A percentile compares a stretch with the other conserved stretches of the same genome.
phyloP scores from a whole-genome alignment of 2,888 invertebrate genomes.

The Lathronympha strigana region DNA sequence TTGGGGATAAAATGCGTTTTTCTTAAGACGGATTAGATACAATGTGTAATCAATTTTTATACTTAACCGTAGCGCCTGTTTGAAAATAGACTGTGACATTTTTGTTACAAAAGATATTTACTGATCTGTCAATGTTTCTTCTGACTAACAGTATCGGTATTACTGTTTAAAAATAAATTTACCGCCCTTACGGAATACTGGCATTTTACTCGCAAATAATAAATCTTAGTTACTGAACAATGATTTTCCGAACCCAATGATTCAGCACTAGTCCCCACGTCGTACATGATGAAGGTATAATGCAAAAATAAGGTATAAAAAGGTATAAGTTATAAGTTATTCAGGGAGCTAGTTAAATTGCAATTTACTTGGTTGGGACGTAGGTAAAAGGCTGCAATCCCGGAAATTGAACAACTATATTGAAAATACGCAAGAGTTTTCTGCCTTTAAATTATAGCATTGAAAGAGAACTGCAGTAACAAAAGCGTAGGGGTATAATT shows the following conservation, averaged over 20 bases:
- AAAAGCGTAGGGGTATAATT: background rate
- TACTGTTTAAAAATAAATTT: background rate
- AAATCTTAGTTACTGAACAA: slow-evolving; percentile 21
- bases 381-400: slow-evolving; percentile 17
- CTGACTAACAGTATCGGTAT: no score
- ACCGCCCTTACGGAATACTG: background rate
- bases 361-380: slow-evolving; percentile 37
- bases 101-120: slow-evolving; percentile 38
- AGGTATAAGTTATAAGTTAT: slow-evolving; percentile 28
- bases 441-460: slow-evolving; percentile 23
- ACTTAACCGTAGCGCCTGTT: slow-evolving; percentile 25
- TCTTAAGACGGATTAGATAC: background rate
- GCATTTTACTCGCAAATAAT: background rate
- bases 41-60: slow-evolving; percentile 36
- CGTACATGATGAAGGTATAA: slow-evolving; percentile 39
- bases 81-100: slow-evolving; percentile 38
- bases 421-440: slow-evolving; percentile 27
- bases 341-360: slow-evolving; percentile 35
- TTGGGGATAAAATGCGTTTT: slow-evolving; percentile 40
- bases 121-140: no score
- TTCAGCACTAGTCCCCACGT: slow-evolving; percentile 28
- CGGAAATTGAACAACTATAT: slow-evolving; percentile 36
- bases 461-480: slow-evolving; percentile 2
- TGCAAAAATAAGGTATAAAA: slow-evolving; percentile 33
- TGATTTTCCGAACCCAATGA: slow-evolving; percentile 25